Evolutionary conservation across 2,113 vertebrate species (phyloP).

Genomic region (Plestiodon gilberti): DNA sequence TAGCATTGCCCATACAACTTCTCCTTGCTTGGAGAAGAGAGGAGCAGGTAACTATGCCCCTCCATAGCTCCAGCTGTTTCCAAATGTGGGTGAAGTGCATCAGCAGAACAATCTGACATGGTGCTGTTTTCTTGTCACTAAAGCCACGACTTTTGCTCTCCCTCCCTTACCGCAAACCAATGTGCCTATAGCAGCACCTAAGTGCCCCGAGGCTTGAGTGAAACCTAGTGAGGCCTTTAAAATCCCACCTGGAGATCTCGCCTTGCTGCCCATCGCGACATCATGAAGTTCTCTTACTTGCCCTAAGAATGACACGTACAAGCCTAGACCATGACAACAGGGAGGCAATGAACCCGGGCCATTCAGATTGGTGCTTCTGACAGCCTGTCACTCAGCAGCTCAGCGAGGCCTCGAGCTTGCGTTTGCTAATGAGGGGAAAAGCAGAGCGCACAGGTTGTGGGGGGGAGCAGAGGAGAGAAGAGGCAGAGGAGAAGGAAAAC

Average conservation of each 20-base stretch:
- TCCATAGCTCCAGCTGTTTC: too few species aligned
- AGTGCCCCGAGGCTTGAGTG: not conserved
- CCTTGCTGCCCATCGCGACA: rapidly evolving
- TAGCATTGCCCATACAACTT: too few species aligned
- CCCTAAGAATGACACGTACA: not conserved
- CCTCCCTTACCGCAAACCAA: not conserved
- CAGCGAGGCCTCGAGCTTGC: not conserved
- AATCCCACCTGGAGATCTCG: rapidly evolving
- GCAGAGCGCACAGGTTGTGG: not conserved
- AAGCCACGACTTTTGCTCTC: not conserved
- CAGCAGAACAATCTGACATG: not conserved
- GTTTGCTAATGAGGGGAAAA: not conserved
- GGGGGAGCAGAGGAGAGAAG: not conserved
- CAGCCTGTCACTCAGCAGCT: not conserved
- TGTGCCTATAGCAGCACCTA: not conserved
- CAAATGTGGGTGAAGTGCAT: too few species aligned
- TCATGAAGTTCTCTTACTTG: not conserved
- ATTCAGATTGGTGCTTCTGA: not conserved
- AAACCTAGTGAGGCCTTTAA: rapidly evolving
- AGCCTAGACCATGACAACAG: not conserved
- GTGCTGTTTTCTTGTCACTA: not conserved
- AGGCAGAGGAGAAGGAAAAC: not conserved
- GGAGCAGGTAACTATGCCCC: too few species aligned
- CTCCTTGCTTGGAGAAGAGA: too few species aligned
- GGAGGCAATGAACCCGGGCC: rapidly evolving